Percentiles rank a stretch among this genome's conserved stretches.
phyloP scores from a whole-genome alignment of 2,113 vertebrate species.

The Ctenodactylus gundi region DNA sequence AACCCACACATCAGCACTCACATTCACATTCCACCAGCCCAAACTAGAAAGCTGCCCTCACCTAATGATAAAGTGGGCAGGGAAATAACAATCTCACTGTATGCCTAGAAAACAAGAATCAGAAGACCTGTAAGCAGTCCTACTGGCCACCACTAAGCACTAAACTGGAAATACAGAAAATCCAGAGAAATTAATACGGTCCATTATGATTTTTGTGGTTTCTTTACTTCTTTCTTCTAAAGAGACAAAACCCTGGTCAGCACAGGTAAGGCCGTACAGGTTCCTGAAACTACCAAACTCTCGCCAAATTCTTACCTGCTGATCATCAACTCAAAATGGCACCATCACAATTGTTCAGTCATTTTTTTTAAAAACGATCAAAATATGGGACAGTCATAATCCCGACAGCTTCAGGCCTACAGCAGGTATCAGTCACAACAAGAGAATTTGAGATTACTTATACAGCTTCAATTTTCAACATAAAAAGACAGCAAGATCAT shows the following conservation, averaged over 20 bases:
- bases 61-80: not conserved
- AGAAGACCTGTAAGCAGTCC: not conserved
- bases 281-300: not conserved
- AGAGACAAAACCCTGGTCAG: not conserved
- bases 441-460: not conserved
- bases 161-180: not conserved
- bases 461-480: not conserved
- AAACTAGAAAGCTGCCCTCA: not conserved
- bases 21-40: too few species aligned
- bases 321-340: not conserved
- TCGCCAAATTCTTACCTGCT: not conserved
- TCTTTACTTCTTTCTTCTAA: not conserved
- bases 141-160: too few species aligned
- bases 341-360: not conserved
- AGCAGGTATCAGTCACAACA: not conserved
- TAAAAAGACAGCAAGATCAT: not conserved
- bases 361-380: not conserved
- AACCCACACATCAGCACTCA: not conserved
- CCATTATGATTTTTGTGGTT: rapidly evolving
- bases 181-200: not conserved
- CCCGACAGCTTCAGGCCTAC: not conserved
- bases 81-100: not conserved
- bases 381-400: not conserved
- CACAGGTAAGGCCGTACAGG: not conserved
- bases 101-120: not conserved